Evolutionary conservation across 53 echinoderm and acorn worm genomes (phyloP), one percentile per base, ranked within the genome.

Genomic region (Stichopus horrens): DNA sequence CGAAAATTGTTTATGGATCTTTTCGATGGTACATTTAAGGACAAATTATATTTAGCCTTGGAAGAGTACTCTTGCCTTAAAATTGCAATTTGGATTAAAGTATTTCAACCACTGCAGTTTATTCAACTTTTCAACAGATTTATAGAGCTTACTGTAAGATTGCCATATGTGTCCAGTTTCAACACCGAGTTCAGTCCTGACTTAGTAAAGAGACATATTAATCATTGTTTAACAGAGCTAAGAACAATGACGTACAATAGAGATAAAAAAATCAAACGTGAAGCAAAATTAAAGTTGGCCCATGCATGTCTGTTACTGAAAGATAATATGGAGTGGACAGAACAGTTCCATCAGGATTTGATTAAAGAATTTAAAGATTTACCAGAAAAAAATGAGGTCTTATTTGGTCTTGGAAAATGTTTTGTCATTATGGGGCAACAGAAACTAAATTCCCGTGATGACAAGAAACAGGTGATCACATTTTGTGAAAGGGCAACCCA

Each of bases 381-480:
- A 21, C 9, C 4, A 58, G 57, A 4, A 52, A 14, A 16, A n/a
- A 19, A 19, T 68, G 80, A 56, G 11, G 5, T 57, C 8, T 9
- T 56, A 6, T 80, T 56, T n/a, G 80, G 80, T 23, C 58, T 80
- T 56, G 80, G 54, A 7, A 80, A 80, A 56, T 80, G 80, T 19
- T 80, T 21, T 80, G 20, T 57, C 9, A 6, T 7, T 5, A 56
- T 19, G 10, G 58, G 8, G 19, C 21, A 57, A 3, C 0, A 80
- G 57, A 18, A 52, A 55, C 19, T 7, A 21, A 7, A 4, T 37
- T 37, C 37, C n/a, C 7, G 4, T 78, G 13, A 16, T 0, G 4
- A 63, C 63, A 68, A 4, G 16, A 5, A 4, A 68, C 18, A 6
- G 16, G 71, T 19, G 71, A 19, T 0, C 6, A 20, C 1, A 68